These are phyloP conservation scores for Phoeniculus purpureus DNA, from an alignment of 2,797 vertebrate species.

Conservation along the genomic window DNA sequence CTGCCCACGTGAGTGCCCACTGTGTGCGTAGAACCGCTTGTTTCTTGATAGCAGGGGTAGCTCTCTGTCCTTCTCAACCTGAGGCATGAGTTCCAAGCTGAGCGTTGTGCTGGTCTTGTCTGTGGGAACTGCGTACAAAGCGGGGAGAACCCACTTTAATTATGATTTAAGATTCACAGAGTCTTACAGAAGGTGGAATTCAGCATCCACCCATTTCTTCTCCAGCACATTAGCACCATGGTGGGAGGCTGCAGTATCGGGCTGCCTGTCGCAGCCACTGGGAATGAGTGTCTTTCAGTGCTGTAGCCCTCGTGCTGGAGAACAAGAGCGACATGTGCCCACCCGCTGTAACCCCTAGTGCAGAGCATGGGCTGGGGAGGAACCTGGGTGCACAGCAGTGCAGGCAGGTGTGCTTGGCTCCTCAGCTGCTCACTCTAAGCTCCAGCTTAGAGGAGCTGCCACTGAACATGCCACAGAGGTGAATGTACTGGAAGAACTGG, in stretches of 20 bases:
- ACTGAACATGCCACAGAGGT: neutral
- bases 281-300: neutral
- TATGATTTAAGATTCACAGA: neutral
- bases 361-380: neutral
- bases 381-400: neutral
- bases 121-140: neutral
- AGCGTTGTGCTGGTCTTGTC: neutral
- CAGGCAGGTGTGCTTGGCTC: neutral
- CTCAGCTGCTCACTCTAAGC: neutral
- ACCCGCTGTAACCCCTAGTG: rapidly evolving
- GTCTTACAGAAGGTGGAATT: neutral
- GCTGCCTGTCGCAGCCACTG: neutral
- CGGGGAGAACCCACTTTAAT: neutral
- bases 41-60: neutral
- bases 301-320: neutral
- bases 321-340: neutral
- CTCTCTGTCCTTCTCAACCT: neutral
- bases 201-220: neutral
- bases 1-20: neutral
- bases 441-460: neutral
- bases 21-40: neutral
- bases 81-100: neutral
- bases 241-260: neutral
- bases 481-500: neutral
- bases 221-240: rapidly evolving